Evolutionary conservation across 2,888 invertebrate genomes (phyloP).

Genomic region (Muschampia staudingeri): DNA sequence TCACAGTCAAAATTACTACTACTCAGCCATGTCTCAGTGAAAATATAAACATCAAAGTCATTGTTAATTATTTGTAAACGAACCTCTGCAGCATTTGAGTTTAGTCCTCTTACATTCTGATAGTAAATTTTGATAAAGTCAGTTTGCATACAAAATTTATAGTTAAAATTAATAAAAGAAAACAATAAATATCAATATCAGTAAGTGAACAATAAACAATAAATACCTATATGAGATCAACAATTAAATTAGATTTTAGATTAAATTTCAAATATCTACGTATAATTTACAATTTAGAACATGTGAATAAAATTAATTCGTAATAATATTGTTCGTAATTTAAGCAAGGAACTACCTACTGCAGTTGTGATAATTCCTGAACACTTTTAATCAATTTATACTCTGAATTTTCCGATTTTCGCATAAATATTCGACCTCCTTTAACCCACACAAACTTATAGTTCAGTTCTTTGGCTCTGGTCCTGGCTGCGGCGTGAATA

Average conservation of each 20-base stretch:
- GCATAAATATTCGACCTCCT: not conserved
- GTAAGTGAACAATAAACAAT: too few species aligned
- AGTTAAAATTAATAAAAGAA: too few species aligned
- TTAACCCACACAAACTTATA: not conserved
- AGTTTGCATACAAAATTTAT: too few species aligned
- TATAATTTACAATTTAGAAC: too few species aligned
- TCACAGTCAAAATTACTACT: not conserved
- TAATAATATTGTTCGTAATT: too few species aligned
- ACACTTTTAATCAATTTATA: not conserved
- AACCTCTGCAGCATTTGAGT: not conserved
- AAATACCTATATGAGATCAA: too few species aligned
- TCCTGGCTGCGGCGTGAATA: not conserved
- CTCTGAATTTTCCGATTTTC: not conserved
- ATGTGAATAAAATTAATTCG: too few species aligned
- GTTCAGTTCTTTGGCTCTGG: not conserved
- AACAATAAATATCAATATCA: too few species aligned
- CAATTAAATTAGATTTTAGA: too few species aligned
- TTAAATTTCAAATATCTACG: too few species aligned
- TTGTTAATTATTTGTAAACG: not conserved
- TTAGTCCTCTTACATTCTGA: not conserved
- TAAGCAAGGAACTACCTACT: too few species aligned
- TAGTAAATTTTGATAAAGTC: not conserved
- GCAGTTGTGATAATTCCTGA: not conserved
- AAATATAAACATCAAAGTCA: not conserved
- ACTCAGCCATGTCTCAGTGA: not conserved